Evolutionary conservation across 2,888 invertebrate genomes (phyloP).

Genomic region (Sarcophaga carnaria): DNA sequence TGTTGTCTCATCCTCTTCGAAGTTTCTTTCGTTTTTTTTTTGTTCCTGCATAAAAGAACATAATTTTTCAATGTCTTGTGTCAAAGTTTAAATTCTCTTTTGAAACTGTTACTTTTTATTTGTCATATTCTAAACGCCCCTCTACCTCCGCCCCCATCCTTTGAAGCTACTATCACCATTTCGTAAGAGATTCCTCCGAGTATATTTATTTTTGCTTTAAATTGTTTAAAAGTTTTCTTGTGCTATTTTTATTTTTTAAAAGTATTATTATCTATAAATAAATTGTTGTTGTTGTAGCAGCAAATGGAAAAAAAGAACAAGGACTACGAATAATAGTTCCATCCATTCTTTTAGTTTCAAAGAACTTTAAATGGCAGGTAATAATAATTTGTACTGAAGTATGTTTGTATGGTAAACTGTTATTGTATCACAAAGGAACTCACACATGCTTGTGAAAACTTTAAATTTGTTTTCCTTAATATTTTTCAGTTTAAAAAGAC

Average conservation of each 20-base stretch:
- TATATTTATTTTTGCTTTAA: conserved; percentile 23
- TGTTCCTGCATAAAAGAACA: conserved; percentile 21
- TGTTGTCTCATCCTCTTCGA: background rate
- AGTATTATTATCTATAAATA: background rate
- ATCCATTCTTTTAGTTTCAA: too few species aligned
- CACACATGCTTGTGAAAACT: too few species aligned
- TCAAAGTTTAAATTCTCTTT: conserved; percentile 47
- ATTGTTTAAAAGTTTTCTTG: conserved; percentile 16
- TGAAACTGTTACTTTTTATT: conserved; percentile 1
- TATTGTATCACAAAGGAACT: too few species aligned
- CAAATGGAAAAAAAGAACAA: too few species aligned
- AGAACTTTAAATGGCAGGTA: too few species aligned
- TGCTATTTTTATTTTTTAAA: background rate
- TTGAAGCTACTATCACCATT: background rate
- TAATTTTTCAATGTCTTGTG: conserved; percentile 27
- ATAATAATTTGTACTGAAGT: too few species aligned
- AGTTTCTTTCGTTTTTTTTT: background rate
- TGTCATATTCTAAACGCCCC: background rate
- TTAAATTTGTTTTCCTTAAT: too few species aligned
- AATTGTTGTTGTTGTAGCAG: background rate
- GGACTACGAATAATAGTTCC: too few species aligned
- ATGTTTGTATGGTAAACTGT: too few species aligned
- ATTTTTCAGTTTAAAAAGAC: too few species aligned
- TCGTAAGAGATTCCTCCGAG: conserved; percentile 9
- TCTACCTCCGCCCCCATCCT: background rate